A percentile compares a stretch with the other conserved stretches of the same genome.
Evolutionary conservation across 2,113 vertebrate species (phyloP).

Genomic region (Trogon surrucura): DNA sequence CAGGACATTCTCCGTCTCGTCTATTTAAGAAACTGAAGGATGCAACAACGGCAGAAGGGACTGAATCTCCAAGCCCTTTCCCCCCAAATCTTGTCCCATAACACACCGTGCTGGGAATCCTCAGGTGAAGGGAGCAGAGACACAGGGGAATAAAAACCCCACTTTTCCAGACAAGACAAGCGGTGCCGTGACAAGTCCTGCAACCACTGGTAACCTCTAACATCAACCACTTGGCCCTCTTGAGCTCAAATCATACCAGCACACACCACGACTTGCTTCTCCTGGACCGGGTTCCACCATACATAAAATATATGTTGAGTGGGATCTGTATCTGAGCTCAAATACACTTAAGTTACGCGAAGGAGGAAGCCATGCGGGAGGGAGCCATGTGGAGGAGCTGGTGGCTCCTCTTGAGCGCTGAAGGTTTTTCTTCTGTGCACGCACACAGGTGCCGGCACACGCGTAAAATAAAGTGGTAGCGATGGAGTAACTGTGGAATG

Average conservation of each 20-base stretch:
- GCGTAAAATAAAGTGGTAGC: background rate
- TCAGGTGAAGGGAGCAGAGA: background rate
- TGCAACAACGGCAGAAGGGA: background rate
- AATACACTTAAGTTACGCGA: background rate
- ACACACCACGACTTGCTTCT: accelerated
- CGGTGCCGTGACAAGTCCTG: background rate
- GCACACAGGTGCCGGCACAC: background rate
- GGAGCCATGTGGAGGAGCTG: background rate
- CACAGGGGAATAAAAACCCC: background rate
- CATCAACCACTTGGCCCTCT: background rate
- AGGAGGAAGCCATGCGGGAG: conserved; percentile 11
- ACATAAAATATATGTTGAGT: accelerated
- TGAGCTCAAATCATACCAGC: background rate
- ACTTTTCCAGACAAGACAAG: background rate
- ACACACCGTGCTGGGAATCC: background rate
- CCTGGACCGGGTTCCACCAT: background rate
- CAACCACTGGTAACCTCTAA: background rate
- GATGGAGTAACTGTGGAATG: background rate
- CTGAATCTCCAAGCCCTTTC: background rate
- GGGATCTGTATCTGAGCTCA: background rate
- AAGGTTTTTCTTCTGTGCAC: background rate
- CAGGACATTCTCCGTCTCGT: background rate
- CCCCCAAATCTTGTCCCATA: background rate
- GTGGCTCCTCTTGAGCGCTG: background rate
- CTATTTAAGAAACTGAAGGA: background rate